phyloP scores from a whole-genome alignment of 2,113 vertebrate species.

The Tetrao urogallus region DNA sequence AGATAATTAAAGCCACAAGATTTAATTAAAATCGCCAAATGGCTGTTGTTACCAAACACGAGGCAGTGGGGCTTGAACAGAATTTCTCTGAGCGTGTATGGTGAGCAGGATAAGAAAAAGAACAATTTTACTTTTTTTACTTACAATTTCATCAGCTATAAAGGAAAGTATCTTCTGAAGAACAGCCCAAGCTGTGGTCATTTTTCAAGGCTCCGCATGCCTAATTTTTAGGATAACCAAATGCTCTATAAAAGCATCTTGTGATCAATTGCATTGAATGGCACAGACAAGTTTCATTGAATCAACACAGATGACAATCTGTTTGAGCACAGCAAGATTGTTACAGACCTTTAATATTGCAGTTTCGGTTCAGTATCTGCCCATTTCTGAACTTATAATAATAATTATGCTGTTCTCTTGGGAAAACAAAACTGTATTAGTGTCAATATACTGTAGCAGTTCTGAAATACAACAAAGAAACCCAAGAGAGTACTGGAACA shows the following conservation, averaged over 20 bases:
- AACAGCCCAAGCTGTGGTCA: background rate
- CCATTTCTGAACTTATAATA: background rate
- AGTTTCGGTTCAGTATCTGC: background rate
- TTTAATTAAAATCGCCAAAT: slow-evolving; percentile 61
- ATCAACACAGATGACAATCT: slow-evolving; percentile 27
- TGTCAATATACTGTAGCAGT: background rate
- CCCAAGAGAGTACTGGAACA: background rate
- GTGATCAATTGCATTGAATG: slow-evolving; percentile 52
- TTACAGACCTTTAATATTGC: background rate
- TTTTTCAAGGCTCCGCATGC: background rate
- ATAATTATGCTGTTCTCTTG: background rate
- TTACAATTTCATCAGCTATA: background rate
- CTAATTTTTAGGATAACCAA: slow-evolving; percentile 46
- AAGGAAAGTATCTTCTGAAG: background rate
- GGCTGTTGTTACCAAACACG: slow-evolving; percentile 28
- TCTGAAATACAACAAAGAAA: background rate
- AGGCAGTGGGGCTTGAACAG: slow-evolving; percentile 9
- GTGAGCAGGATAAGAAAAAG: background rate
- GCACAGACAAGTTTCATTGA: slow-evolving; percentile 15
- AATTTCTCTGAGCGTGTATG: background rate
- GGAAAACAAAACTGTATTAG: background rate
- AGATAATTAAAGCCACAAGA: slow-evolving; percentile 57
- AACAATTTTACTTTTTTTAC: background rate
- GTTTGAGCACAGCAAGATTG: slow-evolving; percentile 17
- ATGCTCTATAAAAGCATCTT: slow-evolving; percentile 35